phyloP scores from a whole-genome alignment of 2,113 vertebrate genomes.

The Cariama cristata region DNA sequence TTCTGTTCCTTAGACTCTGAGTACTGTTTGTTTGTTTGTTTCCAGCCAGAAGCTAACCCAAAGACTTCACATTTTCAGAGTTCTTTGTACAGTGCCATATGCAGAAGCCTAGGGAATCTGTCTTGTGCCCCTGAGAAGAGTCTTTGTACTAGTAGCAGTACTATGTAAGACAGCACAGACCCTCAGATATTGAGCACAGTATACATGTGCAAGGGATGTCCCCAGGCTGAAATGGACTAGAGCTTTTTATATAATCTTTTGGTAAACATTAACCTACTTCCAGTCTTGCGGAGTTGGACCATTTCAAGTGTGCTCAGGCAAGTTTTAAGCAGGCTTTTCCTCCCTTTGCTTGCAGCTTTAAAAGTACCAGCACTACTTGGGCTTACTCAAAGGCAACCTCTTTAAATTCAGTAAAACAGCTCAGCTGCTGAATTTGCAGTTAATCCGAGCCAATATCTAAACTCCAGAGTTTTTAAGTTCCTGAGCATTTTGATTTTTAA shows the following conservation, averaged over 20 bases:
- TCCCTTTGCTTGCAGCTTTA: background rate
- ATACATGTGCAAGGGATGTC: background rate
- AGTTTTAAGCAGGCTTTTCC: background rate
- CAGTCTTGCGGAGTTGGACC: background rate
- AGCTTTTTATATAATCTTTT: background rate
- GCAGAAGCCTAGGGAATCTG: background rate
- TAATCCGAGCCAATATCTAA: background rate
- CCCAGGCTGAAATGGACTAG: background rate
- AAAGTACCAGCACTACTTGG: background rate
- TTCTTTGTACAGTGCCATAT: background rate
- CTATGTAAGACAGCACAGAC: background rate
- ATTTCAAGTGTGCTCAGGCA: background rate
- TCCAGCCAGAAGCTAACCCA: background rate
- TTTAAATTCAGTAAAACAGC: background rate
- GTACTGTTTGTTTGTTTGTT: background rate
- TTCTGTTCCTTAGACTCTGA: background rate
- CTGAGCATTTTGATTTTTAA: background rate
- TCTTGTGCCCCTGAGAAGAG: background rate
- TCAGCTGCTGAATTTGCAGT: background rate
- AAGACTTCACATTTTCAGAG: background rate
- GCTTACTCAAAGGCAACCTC: background rate
- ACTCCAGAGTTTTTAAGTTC: background rate
- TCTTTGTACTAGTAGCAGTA: background rate
- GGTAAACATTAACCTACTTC: background rate
- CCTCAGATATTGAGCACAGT: background rate